A percentile compares a stretch with the other conserved stretches of the same genome.
Evolutionary conservation across 2,888 invertebrate species (phyloP).

Genomic region (Lasioglossum oenotherae): DNA sequence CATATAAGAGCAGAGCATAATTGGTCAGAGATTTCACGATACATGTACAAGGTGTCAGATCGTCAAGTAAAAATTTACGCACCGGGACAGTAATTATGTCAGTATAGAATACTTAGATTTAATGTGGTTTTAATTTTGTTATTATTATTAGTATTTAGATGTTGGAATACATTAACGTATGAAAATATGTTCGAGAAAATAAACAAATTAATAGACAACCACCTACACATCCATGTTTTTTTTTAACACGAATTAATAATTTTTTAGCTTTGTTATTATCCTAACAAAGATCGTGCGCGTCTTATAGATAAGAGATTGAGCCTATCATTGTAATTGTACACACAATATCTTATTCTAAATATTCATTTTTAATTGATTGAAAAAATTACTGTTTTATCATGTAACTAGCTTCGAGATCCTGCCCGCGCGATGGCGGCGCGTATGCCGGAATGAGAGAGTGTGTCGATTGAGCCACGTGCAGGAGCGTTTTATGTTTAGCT

Average conservation of each 20-base stretch:
- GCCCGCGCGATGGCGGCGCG: too few relatives aligned
- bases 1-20: conserved; percentile 74
- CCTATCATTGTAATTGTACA: too few relatives aligned
- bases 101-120: conserved; percentile 39
- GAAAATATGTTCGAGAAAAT: not conserved
- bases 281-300: not conserved
- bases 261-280: not conserved
- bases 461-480: too few relatives aligned
- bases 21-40: conserved; percentile 80
- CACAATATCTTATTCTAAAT: too few relatives aligned
- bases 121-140: not conserved
- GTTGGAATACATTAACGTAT: not conserved
- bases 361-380: too few relatives aligned
- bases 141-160: not conserved
- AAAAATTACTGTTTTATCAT: too few relatives aligned
- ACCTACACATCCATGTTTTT: not conserved
- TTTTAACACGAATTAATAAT: not conserved
- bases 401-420: too few relatives aligned
- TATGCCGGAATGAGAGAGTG: too few relatives aligned
- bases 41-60: conserved; percentile 90
- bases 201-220: not conserved
- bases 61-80: conserved; percentile 90
- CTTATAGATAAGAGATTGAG: too few relatives aligned
- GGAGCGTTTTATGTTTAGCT: too few relatives aligned
- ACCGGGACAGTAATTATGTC: conserved; percentile 85